A percentile compares a stretch with the other conserved stretches of the same genome.
phyloP scores from a whole-genome alignment of 1,140 invertebrate genomes.

The Drosophila lacteicornis region DNA sequence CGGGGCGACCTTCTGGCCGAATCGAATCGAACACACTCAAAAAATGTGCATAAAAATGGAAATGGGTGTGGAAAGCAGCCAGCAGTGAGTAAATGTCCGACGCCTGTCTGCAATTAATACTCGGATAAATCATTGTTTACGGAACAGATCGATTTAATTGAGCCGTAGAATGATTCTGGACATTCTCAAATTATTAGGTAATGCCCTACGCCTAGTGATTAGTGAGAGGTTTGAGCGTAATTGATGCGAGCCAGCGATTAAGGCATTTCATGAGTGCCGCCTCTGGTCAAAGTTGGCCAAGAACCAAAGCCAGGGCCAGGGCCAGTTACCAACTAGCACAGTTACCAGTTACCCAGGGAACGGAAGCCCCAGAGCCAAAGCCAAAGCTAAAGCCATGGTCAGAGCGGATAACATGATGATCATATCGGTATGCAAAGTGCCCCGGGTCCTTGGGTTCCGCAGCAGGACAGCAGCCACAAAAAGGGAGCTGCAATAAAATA shows the following conservation, averaged over 20 bases:
- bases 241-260: conserved; percentile 47
- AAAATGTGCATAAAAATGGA: conserved; percentile 28
- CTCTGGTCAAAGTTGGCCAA: conserved; percentile 25
- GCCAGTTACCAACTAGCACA: neutral
- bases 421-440: conserved; percentile 65
- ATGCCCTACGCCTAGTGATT: conserved; percentile 6
- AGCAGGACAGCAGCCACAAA: conserved; percentile 13
- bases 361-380: conserved; percentile 12
- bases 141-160: conserved; percentile 1
- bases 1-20: conserved; percentile 37
- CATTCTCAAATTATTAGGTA: conserved; percentile 9
- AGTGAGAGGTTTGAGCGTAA: conserved; percentile 17
- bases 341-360: conserved; percentile 10
- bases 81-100: neutral
- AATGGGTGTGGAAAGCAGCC: conserved; percentile 24
- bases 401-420: conserved; percentile 61
- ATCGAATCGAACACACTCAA: conserved; percentile 3
- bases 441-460: conserved; percentile 37
- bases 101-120: conserved; percentile 29
- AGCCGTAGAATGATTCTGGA: neutral
- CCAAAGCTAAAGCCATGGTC: conserved; percentile 29
- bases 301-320: conserved; percentile 18
- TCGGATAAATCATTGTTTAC: conserved; percentile 8
- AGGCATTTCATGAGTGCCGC: conserved; percentile 36
- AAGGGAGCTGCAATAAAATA: conserved; percentile 46